Evolutionary conservation across 1,140 invertebrate genomes (phyloP), one percentile per base, ranked within the genome.

Genomic region (Brachionus manjavacas): DNA sequence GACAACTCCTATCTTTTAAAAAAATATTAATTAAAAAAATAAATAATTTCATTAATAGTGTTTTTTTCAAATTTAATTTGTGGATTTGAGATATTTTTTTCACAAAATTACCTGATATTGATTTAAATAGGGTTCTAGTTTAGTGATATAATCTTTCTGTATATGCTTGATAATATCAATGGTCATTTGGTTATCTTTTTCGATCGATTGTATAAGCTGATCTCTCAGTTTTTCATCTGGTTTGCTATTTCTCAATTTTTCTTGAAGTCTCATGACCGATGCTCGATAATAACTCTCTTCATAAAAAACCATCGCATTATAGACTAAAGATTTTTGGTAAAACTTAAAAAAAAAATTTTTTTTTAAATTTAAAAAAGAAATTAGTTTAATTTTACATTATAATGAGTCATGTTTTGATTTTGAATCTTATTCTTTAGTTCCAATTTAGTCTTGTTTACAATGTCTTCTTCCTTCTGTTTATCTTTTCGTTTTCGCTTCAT

Each of bases 41-140:
- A n/a, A n/a, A n/a, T n/a, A n/a, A n/a, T 28, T 2, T 28, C 3
- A 28, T 28, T 28, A 28, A 2, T 28, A 28, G 1, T 28, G 28
- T 28, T 28, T 2, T 2, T 28, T 2, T 28, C 28, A 28, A 28
- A 3, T 28, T 28, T 28, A 28, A 2, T 28, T 2, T 28, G 28
- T 28, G 28, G 28, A 28, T 28, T 28, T 28, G 28, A 28, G 28
- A 28, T 28, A 2, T 28, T 28, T 20, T 31, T 31, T 31, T 31
- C 11, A 7, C 7, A 64, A 46, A 25, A 12, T 81, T 81, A 81
- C 79, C 20, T 81, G 79, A 64, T 81, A 81, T 64, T 81, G 79
- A 60, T 64, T 81, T n/a, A 60, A 64, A 68, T 64, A 81, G 20
- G 79, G 79, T 20, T 81, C 79, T 14, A 81, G n/a, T 81, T 81